Percentiles rank a stretch among this genome's conserved stretches.
Evolutionary conservation across 2,888 invertebrate species (phyloP).

Genomic region (Masnerella sp.): DNA sequence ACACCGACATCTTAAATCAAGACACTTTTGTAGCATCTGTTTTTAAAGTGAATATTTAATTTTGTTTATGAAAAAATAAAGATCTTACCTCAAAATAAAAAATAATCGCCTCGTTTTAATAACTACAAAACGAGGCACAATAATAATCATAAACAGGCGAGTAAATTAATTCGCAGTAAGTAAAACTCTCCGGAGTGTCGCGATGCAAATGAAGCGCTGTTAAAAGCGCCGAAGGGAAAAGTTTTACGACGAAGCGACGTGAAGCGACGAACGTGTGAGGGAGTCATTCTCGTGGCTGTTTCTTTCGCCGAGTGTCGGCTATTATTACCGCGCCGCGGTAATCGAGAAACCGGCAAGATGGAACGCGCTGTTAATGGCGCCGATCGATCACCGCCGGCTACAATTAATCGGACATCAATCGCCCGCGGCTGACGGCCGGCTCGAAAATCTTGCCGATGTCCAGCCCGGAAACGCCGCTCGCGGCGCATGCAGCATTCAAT

Average conservation of each 20-base stretch:
- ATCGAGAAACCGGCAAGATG: slow-evolving; percentile 46
- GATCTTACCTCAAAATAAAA: slow-evolving; percentile 1
- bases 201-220: slow-evolving; percentile 39
- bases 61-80: too few relatives aligned
- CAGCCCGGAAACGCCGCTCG: slow-evolving; percentile 23
- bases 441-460: slow-evolving; percentile 50
- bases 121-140: too few relatives aligned
- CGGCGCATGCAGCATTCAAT: slow-evolving; percentile 34
- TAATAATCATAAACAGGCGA: slow-evolving; percentile 17
- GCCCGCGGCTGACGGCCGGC: slow-evolving; percentile 56
- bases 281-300: not conserved
- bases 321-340: slow-evolving; percentile 29
- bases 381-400: slow-evolving; percentile 64
- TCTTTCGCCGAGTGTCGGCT: slow-evolving; percentile 13
- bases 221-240: slow-evolving; percentile 33
- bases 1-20: too few relatives aligned
- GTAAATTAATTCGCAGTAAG: slow-evolving; percentile 26
- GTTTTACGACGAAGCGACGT: slow-evolving; percentile 35
- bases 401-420: slow-evolving; percentile 66
- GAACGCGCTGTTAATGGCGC: slow-evolving; percentile 64
- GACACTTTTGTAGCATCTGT: too few relatives aligned
- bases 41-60: too few relatives aligned
- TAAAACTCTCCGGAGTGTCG: slow-evolving; percentile 29
- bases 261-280: slow-evolving; percentile 5
- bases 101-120: slow-evolving; percentile 3